Evolutionary conservation across 2,113 vertebrate species (phyloP).

Genomic region (Aptenodytes forsteri): DNA sequence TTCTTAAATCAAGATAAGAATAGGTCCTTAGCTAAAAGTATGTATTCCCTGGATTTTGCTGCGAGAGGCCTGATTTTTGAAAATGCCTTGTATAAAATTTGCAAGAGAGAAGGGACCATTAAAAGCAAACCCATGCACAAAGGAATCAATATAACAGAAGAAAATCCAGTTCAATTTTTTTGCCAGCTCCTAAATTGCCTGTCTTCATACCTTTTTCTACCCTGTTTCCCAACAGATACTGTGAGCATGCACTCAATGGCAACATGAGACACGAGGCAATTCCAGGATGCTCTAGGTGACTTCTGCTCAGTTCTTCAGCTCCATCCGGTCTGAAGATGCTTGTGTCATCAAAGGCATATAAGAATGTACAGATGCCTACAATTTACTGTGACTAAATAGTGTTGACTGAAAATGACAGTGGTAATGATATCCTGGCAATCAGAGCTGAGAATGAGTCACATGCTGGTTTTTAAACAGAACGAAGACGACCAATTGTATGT

Average conservation of each 20-base stretch:
- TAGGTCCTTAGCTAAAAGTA: background rate
- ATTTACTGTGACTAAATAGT: background rate
- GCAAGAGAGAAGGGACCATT: fast-evolving
- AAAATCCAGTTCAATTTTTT: background rate
- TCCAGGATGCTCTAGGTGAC: background rate
- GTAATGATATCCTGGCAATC: constrained; percentile 44
- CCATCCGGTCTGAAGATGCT: background rate
- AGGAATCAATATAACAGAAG: background rate
- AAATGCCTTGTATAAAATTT: background rate
- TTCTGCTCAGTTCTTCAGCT: background rate
- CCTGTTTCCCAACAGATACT: background rate
- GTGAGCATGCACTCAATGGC: background rate
- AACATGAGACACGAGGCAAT: background rate
- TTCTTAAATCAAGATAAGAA: background rate
- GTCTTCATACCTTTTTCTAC: background rate
- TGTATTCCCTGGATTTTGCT: background rate
- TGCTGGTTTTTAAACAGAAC: background rate
- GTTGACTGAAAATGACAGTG: constrained; percentile 4
- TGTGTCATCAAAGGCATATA: background rate
- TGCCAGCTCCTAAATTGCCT: background rate
- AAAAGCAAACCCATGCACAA: background rate
- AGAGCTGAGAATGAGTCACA: constrained; percentile 26
- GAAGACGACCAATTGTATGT: background rate
- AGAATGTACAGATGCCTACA: background rate
- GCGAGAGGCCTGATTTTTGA: background rate